phyloP scores from a whole-genome alignment of 2,797 vertebrate species.

The Pterois miles region DNA sequence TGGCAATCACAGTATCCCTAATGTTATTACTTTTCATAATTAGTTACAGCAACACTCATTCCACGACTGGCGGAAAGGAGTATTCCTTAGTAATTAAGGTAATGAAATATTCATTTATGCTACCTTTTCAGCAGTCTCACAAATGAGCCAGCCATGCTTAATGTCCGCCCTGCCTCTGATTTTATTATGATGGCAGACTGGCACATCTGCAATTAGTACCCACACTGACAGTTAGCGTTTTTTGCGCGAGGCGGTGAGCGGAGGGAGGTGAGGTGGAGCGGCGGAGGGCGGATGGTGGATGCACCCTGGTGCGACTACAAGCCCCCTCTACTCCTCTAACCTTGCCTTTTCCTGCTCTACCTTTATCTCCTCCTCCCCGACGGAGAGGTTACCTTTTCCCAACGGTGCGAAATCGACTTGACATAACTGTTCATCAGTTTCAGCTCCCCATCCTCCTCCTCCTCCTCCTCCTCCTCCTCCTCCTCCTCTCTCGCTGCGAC shows the following conservation, averaged over 20 bases:
- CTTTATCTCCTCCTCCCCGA: slow-evolving; percentile 61
- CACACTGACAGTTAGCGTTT: slow-evolving; percentile 84
- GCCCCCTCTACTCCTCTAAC: slow-evolving; percentile 36
- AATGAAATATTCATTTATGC: slow-evolving; percentile 99
- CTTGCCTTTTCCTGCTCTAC: slow-evolving; percentile 69
- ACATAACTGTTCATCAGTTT: slow-evolving; percentile 98
- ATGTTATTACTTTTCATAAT: slow-evolving; percentile 92
- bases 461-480: not conserved
- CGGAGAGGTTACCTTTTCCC: slow-evolving; percentile 98
- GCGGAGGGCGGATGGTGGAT: slow-evolving; percentile 44
- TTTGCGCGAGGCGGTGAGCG: slow-evolving; percentile 90
- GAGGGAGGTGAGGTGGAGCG: slow-evolving; percentile 81
- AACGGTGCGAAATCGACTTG: slow-evolving; percentile 97
- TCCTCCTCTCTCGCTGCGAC: slow-evolving; percentile 3
- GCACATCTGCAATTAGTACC: slow-evolving; percentile 98
- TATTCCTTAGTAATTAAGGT: slow-evolving; percentile 99
- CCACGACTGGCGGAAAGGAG: slow-evolving; percentile 94
- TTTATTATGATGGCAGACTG: slow-evolving; percentile 98
- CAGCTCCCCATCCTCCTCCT: slow-evolving; percentile 65
- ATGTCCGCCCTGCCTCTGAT: slow-evolving; percentile 94
- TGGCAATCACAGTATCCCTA: slow-evolving; percentile 91
- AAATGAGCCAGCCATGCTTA: slow-evolving; percentile 98
- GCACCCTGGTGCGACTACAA: slow-evolving; percentile 83
- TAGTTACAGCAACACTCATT: slow-evolving; percentile 93
- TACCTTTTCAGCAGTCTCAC: slow-evolving; percentile 97